phyloP scores from a whole-genome alignment of 2,797 vertebrate species.

The Cyprinodon diabolis region DNA sequence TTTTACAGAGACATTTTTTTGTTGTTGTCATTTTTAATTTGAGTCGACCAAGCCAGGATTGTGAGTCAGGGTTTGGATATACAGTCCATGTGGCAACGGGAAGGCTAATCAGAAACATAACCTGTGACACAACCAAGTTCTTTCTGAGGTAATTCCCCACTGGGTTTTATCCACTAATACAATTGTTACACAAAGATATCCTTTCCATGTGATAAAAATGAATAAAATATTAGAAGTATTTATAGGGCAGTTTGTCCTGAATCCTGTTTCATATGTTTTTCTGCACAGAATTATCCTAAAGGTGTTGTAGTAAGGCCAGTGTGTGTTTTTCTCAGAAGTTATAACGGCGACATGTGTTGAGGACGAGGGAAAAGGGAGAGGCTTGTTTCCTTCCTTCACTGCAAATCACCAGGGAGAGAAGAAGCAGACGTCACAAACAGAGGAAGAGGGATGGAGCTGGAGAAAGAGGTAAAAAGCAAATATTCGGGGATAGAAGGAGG shows the following conservation, averaged over 20 bases:
- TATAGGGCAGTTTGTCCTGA: not conserved
- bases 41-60: conserved; percentile 29
- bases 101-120: conserved; percentile 49
- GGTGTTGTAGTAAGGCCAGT: conserved; percentile 32
- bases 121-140: conserved; percentile 11
- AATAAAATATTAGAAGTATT: not conserved
- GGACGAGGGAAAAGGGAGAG: conserved; percentile 74
- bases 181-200: not conserved
- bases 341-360: conserved; percentile 64
- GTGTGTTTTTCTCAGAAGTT: conserved; percentile 32
- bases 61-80: conserved; percentile 51
- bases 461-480: conserved; percentile 21
- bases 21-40: conserved; percentile 8
- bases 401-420: conserved; percentile 60
- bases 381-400: conserved; percentile 73
- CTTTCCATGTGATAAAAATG: not conserved
- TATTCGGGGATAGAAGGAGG: not conserved
- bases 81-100: conserved; percentile 44
- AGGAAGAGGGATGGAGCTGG: conserved; percentile 47
- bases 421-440: conserved; percentile 46
- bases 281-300: not conserved
- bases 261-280: not conserved
- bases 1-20: conserved; percentile 33
- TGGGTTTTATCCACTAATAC: not conserved
- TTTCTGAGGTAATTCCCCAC: conserved; percentile 8